A percentile compares a stretch with the other conserved stretches of the same genome.
Evolutionary conservation across 2,888 invertebrate species (phyloP).

Genomic region (Cryptocheilus praepositus): DNA sequence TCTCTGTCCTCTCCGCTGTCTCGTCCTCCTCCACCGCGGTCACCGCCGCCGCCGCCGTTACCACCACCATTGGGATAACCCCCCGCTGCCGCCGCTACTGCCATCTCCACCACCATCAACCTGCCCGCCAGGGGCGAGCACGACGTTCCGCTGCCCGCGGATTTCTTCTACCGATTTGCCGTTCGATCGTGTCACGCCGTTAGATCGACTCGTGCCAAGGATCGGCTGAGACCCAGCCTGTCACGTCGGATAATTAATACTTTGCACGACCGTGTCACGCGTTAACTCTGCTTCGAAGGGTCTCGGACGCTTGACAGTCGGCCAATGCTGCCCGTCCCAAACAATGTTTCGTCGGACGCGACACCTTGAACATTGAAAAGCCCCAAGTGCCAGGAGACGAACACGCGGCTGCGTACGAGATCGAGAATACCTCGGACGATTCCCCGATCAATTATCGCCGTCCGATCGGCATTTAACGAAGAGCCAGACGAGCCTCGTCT

Average conservation of each 20-base stretch:
- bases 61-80: slow-evolving; percentile 16
- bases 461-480: too few relatives aligned
- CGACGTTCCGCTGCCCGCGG: slow-evolving; percentile 33
- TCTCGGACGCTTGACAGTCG: too few relatives aligned
- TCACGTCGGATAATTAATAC: too few relatives aligned
- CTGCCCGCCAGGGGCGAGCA: slow-evolving; percentile 46
- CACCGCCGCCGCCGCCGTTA: slow-evolving; percentile 38
- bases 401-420: too few relatives aligned
- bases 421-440: too few relatives aligned
- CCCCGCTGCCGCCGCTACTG: slow-evolving; percentile 9
- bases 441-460: too few relatives aligned
- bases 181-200: slow-evolving; percentile 19
- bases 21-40: slow-evolving; percentile 38
- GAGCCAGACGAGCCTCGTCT: not conserved
- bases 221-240: not conserved
- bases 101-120: slow-evolving; percentile 24
- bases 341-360: too few relatives aligned
- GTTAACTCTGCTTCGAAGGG: too few relatives aligned
- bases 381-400: too few relatives aligned
- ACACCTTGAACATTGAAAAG: too few relatives aligned
- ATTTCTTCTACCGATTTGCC: slow-evolving; percentile 31
- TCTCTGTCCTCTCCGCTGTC: slow-evolving; percentile 37
- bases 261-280: too few relatives aligned
- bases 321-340: too few relatives aligned
- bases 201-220: slow-evolving; percentile 1